Conservation (phyloP, 2,113 vertebrate genomes). For the Orycteropus afer region DNA sequence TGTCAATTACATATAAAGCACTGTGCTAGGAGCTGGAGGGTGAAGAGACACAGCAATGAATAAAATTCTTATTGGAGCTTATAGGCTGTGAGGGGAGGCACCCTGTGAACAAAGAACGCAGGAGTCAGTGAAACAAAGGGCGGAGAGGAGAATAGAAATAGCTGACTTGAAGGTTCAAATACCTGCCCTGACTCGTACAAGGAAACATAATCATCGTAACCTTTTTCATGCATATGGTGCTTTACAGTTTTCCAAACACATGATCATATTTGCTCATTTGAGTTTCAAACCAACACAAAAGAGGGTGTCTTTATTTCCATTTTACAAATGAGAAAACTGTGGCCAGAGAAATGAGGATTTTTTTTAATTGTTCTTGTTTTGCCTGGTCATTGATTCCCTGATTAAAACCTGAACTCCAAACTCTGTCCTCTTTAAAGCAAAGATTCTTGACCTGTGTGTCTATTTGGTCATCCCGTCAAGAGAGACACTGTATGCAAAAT, state of each 20-base stretch:
- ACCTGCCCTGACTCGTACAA: background rate
- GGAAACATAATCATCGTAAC: background rate
- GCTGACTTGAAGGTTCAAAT: background rate
- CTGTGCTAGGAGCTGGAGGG: background rate
- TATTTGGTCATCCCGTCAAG: background rate
- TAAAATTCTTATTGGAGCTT: background rate
- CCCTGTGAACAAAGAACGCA: constrained; percentile 15
- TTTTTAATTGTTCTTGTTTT: too few species aligned
- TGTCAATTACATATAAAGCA: background rate
- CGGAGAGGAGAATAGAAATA: background rate
- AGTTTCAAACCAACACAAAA: background rate
- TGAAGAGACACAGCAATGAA: background rate
- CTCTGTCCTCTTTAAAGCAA: background rate
- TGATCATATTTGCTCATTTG: background rate
- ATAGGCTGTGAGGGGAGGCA: background rate
- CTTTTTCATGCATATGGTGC: background rate
- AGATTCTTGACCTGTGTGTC: background rate
- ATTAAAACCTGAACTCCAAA: constrained; percentile 41
- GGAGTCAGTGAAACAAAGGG: background rate
- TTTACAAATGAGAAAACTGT: constrained; percentile 26
- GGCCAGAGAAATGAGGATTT: background rate
- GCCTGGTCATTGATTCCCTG: background rate
- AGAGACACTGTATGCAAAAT: background rate
- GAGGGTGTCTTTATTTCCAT: background rate
- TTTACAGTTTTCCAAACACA: background rate